A percentile compares a stretch with the other conserved stretches of the same genome.
phyloP scores from a whole-genome alignment of 2,888 invertebrate genomes.

The Standfussiana lucernea region DNA sequence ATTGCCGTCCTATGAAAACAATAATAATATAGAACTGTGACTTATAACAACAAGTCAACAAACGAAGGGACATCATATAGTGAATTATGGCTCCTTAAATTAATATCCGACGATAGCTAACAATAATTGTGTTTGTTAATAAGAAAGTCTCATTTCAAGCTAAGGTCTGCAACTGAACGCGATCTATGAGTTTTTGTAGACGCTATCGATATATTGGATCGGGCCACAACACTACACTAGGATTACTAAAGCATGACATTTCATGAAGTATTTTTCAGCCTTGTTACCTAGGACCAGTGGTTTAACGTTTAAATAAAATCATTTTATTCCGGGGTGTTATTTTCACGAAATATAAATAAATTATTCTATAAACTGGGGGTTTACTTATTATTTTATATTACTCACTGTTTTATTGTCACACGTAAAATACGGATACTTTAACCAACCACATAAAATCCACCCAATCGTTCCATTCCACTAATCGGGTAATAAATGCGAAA shows the following conservation, averaged over 20 bases:
- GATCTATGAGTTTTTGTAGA: not conserved
- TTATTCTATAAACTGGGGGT: not conserved
- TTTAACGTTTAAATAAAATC: not conserved
- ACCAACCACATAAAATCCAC: too few relatives aligned
- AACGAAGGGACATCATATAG: conserved; percentile 7
- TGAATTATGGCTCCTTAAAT: conserved; percentile 26
- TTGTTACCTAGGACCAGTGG: not conserved
- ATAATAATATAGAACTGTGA: conserved; percentile 20
- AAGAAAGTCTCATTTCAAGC: conserved; percentile 7
- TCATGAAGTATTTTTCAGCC: not conserved
- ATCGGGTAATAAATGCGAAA: conserved; percentile 46
- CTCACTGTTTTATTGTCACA: conserved; percentile 40
- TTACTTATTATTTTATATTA: conserved; percentile 33
- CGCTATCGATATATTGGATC: not conserved
- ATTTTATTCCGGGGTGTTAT: not conserved
- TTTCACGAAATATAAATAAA: not conserved
- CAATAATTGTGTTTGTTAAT: conserved; percentile 32
- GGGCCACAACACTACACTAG: not conserved
- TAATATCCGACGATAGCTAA: conserved; percentile 12
- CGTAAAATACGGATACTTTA: conserved; percentile 43
- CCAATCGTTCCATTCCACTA: conserved; percentile 26
- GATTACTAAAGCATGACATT: not conserved
- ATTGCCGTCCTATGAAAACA: conserved; percentile 34
- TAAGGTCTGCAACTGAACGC: not conserved
- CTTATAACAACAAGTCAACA: conserved; percentile 43